These are phyloP conservation scores for Lepidurus packardi DNA, from an alignment of 1,140 invertebrate species.

Conservation along the genomic window DNA sequence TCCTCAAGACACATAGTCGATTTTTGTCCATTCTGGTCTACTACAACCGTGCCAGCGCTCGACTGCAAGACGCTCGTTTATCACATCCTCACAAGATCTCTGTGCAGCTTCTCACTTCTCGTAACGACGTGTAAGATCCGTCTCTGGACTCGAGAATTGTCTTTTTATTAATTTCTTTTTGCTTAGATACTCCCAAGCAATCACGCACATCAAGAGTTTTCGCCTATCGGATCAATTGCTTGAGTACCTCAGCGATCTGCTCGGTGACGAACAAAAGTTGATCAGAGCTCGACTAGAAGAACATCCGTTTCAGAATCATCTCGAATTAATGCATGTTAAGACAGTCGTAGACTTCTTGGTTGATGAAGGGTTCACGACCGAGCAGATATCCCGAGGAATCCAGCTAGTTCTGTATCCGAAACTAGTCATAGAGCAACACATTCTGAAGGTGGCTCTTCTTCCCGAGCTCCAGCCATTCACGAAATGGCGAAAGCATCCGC, in stretches of 20 bases:
- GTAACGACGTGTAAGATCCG: background rate
- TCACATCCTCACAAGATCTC: background rate
- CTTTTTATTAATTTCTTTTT: background rate
- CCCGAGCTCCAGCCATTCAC: conserved; percentile 18
- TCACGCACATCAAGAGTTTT: background rate
- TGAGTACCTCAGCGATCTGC: background rate
- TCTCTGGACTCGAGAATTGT: background rate
- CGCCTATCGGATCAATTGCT: background rate
- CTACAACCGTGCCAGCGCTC: background rate
- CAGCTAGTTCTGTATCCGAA: conserved; percentile 28
- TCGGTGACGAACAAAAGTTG: background rate
- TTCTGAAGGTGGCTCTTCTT: background rate
- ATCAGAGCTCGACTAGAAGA: background rate
- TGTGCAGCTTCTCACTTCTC: background rate
- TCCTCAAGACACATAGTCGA: background rate
- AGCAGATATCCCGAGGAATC: conserved; percentile 31
- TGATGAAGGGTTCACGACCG: background rate
- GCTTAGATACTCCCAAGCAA: background rate
- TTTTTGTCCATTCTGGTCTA: background rate
- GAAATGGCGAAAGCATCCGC: conserved; percentile 4
- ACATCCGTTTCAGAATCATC: conserved; percentile 22
- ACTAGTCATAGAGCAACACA: conserved; percentile 10
- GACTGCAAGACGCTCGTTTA: background rate
- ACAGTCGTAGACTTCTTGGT: conserved; percentile 24
- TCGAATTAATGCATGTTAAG: conserved; percentile 17